phyloP scores from a whole-genome alignment of 1,140 invertebrate genomes.

The Heliconius nattereri region DNA sequence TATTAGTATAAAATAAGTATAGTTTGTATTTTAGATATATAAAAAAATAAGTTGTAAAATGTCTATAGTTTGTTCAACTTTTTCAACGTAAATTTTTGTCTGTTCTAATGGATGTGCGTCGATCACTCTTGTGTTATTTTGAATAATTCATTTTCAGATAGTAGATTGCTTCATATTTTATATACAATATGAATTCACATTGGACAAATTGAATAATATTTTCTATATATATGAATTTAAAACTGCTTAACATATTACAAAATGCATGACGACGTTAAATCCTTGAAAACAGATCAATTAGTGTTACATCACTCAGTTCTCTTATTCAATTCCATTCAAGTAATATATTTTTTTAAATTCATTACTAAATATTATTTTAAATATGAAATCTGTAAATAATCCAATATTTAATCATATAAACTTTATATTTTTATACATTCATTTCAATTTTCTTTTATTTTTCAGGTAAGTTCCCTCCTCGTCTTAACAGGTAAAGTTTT shows the following conservation, averaged over 20 bases:
- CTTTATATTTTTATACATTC: neutral
- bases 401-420: neutral
- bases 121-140: neutral
- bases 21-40: neutral
- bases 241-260: neutral
- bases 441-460: neutral
- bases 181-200: neutral
- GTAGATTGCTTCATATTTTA: neutral
- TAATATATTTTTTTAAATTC: neutral
- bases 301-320: no score
- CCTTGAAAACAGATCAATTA: no score
- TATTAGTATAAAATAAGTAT: neutral
- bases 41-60: neutral
- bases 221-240: neutral
- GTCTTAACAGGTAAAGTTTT: slow-evolving; percentile 19
- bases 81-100: neutral
- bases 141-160: neutral
- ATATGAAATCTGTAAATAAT: neutral
- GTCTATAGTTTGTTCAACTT: neutral
- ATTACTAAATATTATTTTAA: neutral
- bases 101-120: neutral
- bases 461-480: slow-evolving; percentile 15
- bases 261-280: no score
- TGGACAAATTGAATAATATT: neutral
- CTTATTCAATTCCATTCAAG: neutral